Conservation (phyloP, 2,888 invertebrate species). For the Pollenia angustigena region DNA sequence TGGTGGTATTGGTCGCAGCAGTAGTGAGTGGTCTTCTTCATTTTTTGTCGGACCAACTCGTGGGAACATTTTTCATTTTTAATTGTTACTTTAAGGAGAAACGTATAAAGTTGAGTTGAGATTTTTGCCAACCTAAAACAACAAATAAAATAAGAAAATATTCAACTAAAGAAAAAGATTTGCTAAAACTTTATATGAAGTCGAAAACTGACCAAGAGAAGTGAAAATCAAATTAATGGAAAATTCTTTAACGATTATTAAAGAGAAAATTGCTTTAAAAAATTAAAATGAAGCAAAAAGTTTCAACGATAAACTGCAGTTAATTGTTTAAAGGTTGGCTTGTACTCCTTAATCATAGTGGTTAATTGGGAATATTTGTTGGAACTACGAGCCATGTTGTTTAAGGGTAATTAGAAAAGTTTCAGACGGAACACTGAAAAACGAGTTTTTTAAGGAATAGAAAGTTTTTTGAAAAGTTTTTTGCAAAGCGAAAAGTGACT, state of each 20-base stretch:
- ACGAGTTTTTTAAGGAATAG: neutral
- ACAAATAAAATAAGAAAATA: constrained; percentile 24
- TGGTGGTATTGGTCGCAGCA: constrained; percentile 23
- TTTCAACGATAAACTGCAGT: neutral
- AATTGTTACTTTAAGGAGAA: constrained; percentile 77
- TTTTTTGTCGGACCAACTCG: constrained; percentile 66
- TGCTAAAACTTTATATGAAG: constrained; percentile 32
- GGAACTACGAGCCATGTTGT: neutral
- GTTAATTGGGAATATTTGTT: neutral
- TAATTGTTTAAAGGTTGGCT: neutral
- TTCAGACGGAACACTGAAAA: neutral
- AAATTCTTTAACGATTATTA: constrained; percentile 54
- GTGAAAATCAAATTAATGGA: constrained; percentile 64
- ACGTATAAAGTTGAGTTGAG: constrained; percentile 41
- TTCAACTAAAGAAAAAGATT: neutral
- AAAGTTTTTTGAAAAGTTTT: no score
- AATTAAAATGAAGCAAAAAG: constrained; percentile 18
- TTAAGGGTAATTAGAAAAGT: constrained; percentile 6
- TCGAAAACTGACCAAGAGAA: constrained; percentile 9
- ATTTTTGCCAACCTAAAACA: constrained; percentile 59
- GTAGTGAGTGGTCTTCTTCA: constrained; percentile 50
- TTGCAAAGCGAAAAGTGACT: no score
- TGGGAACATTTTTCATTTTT: constrained; percentile 83
- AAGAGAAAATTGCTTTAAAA: constrained; percentile 45
- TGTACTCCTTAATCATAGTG: neutral